Percentiles rank a stretch among this genome's conserved stretches.
phyloP scores from a whole-genome alignment of 2,797 vertebrate genomes.

The Ispidina lecontei region DNA sequence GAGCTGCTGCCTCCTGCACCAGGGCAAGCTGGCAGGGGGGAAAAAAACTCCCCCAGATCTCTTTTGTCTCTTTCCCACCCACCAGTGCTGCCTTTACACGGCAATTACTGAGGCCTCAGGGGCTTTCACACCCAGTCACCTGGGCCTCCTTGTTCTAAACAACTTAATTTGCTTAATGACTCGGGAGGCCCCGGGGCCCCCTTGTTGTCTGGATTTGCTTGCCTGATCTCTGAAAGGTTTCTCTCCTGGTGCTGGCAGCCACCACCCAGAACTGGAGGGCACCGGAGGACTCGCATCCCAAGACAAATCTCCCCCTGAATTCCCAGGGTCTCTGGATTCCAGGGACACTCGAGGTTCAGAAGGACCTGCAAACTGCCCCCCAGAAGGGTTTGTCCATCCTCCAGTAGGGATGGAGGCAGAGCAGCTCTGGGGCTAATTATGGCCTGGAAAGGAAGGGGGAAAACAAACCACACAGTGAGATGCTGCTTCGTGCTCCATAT shows the following conservation, averaged over 20 bases:
- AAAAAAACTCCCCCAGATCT: not conserved
- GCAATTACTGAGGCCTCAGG: not conserved
- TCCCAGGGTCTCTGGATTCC: rapidly evolving
- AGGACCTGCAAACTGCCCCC: not conserved
- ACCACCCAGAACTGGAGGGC: not conserved
- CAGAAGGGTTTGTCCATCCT: not conserved
- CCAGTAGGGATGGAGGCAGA: not conserved
- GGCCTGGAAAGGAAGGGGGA: not conserved
- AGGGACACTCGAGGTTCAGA: not conserved
- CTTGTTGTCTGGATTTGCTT: not conserved
- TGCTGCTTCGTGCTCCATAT: not conserved
- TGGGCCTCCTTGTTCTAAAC: not conserved
- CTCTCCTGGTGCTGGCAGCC: not conserved
- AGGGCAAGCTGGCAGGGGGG: too few species aligned
- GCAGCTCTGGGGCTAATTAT: not conserved
- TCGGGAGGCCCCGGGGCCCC: not conserved
- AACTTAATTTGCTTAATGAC: constrained; percentile 51
- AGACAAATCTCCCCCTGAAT: not conserved
- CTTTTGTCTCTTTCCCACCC: not conserved
- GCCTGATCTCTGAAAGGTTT: not conserved
- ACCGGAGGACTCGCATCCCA: not conserved
- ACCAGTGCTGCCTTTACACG: not conserved
- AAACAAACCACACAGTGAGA: rapidly evolving
- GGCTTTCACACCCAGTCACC: constrained; percentile 35
- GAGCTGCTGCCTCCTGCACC: too few species aligned